Base-by-base conservation (phyloP, 2,113 vertebrate genomes). In the Melanocharis versteri region DNA sequence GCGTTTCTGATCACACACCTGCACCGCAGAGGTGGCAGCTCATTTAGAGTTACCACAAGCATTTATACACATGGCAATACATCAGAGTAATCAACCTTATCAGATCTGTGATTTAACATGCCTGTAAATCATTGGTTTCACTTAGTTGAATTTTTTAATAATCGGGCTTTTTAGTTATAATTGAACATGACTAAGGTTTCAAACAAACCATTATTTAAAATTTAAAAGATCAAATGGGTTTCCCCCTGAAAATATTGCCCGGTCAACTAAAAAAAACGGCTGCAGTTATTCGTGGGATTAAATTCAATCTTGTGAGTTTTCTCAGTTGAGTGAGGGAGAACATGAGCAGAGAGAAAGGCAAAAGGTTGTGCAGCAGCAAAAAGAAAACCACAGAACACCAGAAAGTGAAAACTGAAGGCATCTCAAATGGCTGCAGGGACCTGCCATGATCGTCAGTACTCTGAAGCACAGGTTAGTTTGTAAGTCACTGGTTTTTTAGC, bases 141-240 rank as follows among this genome's bases (percentile, higher is more conserved):
- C 71, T 77, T 76, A 69, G 62, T 8, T 88, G 79, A 70, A 7
- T 83, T 71, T 93, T 89, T 95, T 89, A 66, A 78, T 84, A 77
- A 78, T 75, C 0, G 0, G 33, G 47, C 7, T 64, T 82, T 81
- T 84, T 50, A 91, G 54, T 81, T 92, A 47, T 70, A 87, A 77
- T 66, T 70, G 77, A 89, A 69, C 33, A 35, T 78, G 66, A 42
- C 33, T 70, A 39, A 62, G 23, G 69, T 58, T 94, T 87, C 47
- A 71, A 91, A 93, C 39, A 95, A 95, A 92, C 40, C 11, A 20
- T 69, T 50, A 54, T 86, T 91, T 89, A 66, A 91, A 84, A 83
- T 33, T 50, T 15, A 62, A 80, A 93, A 47, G 51, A 93, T 81
- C 64, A 89, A 80, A 79, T 80, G 7, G 40, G 9, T 69, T 39